Evolutionary conservation across 1,140 invertebrate genomes (phyloP), one percentile per base, ranked within the genome.

Genomic region (Ephestia elutella): DNA sequence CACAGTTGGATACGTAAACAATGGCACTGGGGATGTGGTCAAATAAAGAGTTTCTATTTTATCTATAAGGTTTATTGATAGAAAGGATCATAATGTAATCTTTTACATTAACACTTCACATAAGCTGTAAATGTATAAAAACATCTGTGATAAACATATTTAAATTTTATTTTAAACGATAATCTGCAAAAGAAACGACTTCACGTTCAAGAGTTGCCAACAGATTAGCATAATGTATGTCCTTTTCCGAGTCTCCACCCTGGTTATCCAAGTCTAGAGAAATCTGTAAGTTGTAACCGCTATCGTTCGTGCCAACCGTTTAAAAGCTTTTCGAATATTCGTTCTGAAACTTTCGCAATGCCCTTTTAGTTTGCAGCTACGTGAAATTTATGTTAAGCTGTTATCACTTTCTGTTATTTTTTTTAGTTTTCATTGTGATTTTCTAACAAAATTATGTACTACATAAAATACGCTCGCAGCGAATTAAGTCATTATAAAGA

Each of bases 301-400:
- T 44, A 17, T 17, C 38, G 38, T 44, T 15, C 38, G 38, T 44
- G 38, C 38, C 60, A 59, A 61, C 63, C 63, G 57, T 65, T 75
- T 69, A 70, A 75, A 74, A 74, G 68, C 68, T 73, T 65, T 68
- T 69, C 66, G 66, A 63, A 71, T 76, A 80, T 82, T 80, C 73
- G 74, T 80, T 78, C 51, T 49, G 54, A 74, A 82, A 77, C 65
- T 78, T 82, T 75, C 60, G 64, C 73, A 78, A 79, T 75, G 28
- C 71, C 70, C 70, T 67, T 71, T 69, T 66, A 61, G 70, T 72
- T 71, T 62, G 57, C 61, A 63, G 54, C 63, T 56, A 58, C 51
- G 66, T 54, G 62, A 70, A 73, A 74, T 70, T 75, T 69, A 65
- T 59, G 68, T 67, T 59, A 75, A 80, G 66, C 59, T 68, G 69